These are phyloP conservation scores for Triplophysa yarkandensis DNA, from an alignment of 2,797 vertebrate genomes.

Conservation along the genomic window DNA sequence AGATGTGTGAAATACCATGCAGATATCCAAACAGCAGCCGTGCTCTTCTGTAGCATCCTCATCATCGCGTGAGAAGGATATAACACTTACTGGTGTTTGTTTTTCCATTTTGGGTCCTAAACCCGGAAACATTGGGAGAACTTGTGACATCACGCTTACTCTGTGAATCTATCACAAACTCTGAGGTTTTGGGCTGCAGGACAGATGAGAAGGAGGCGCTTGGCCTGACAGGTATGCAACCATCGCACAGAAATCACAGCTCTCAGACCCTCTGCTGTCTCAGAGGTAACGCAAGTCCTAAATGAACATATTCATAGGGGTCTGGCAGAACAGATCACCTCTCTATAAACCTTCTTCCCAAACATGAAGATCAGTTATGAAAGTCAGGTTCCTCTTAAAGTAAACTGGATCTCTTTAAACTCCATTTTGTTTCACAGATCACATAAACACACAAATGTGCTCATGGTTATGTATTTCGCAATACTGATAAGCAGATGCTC, in stretches of 20 bases:
- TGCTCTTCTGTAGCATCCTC: conserved; percentile 32
- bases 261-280: conserved; percentile 1
- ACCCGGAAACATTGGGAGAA: not conserved
- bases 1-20: conserved; percentile 71
- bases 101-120: conserved; percentile 23
- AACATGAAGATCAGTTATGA: conserved; percentile 30
- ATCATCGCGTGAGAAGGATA: conserved; percentile 60
- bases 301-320: conserved; percentile 39
- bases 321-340: conserved; percentile 32
- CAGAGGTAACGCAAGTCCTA: conserved; percentile 23
- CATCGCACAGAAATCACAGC: not conserved
- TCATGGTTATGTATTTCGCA: no score
- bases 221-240: conserved; percentile 2
- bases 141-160: conserved; percentile 21
- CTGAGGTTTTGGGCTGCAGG: not conserved
- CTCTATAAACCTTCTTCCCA: conserved; percentile 34
- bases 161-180: conserved; percentile 15
- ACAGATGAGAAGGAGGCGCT: not conserved
- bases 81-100: conserved; percentile 49
- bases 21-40: conserved; percentile 54
- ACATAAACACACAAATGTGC: conserved; percentile 6
- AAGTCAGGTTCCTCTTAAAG: conserved; percentile 15
- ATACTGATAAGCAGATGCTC: no score
- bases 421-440: conserved; percentile 30
- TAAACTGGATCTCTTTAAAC: conserved; percentile 37